Conservation (phyloP, 2,113 vertebrate species). For the Mellivora capensis region DNA sequence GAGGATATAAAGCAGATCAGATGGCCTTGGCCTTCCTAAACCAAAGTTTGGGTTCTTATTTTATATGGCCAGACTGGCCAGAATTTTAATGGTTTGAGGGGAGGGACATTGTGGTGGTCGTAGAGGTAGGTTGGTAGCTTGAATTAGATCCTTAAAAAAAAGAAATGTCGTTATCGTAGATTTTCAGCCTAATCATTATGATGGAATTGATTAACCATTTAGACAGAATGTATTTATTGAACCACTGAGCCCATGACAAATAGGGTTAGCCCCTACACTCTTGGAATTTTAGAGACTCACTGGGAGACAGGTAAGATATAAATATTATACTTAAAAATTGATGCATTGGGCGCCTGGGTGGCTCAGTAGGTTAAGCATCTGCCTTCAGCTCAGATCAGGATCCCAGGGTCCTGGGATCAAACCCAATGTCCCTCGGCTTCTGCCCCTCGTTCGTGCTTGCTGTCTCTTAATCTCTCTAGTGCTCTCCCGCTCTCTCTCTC, state of each 20-base stretch:
- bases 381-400: too few species aligned
- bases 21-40: background rate
- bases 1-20: background rate
- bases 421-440: too few species aligned
- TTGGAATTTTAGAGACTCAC: background rate
- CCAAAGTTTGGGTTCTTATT: background rate
- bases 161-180: background rate
- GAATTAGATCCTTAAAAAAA: background rate
- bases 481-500: too few species aligned
- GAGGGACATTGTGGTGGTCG: background rate
- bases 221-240: background rate
- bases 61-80: background rate
- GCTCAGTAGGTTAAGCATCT: too few species aligned
- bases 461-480: too few species aligned
- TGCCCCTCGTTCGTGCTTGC: too few species aligned
- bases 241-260: background rate
- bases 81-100: background rate
- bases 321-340: background rate
- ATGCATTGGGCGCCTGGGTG: background rate
- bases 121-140: background rate
- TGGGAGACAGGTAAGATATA: background rate
- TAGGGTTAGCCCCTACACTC: background rate
- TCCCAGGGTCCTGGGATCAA: too few species aligned
- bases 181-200: background rate
- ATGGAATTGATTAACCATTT: background rate